A percentile compares a stretch with the other conserved stretches of the same genome.
Conservation (phyloP, 2,797 vertebrate genomes). For the Nyctalus aviator region DNA sequence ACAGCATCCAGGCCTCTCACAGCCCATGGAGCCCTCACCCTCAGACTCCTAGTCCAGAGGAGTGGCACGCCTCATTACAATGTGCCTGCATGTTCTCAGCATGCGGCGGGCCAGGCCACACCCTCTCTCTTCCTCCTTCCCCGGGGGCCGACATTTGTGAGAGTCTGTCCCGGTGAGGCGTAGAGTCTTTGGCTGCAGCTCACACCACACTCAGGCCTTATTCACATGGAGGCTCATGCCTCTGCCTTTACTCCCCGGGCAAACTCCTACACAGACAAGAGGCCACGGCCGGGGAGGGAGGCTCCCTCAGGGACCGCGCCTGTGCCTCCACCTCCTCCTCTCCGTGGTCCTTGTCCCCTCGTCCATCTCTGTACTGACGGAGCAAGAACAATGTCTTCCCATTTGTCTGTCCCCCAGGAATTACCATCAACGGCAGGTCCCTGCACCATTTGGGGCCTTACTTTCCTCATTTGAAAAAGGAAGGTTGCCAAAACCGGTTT, state of each 20-base stretch:
- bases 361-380: background rate
- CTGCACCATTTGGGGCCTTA: background rate
- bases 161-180: background rate
- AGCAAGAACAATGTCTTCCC: background rate
- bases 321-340: background rate
- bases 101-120: background rate
- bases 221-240: background rate
- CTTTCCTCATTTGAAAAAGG: conserved; percentile 10
- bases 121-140: conserved; percentile 16
- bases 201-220: conserved; percentile 12
- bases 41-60: background rate
- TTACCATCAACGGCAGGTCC: background rate
- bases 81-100: background rate
- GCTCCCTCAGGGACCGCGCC: background rate
- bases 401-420: background rate
- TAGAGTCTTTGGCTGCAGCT: background rate
- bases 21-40: fast-evolving
- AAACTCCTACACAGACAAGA: background rate
- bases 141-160: background rate
- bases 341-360: background rate
- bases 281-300: background rate
- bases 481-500: background rate
- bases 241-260: background rate
- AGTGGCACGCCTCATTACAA: background rate
- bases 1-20: background rate